phyloP scores from a whole-genome alignment of 2,113 vertebrate species.

The Periophthalmus modestus region DNA sequence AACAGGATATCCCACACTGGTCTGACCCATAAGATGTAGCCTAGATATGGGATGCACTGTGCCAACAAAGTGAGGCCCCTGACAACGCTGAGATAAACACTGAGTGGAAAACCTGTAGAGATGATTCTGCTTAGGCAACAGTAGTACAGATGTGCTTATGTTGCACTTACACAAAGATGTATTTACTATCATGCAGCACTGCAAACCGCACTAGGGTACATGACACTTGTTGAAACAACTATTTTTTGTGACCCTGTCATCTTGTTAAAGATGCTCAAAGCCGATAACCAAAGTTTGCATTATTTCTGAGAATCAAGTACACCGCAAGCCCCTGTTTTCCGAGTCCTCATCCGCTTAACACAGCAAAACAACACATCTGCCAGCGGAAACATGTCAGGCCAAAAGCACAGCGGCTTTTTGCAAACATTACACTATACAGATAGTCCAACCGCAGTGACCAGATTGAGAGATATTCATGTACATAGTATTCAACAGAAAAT shows the following conservation, averaged over 20 bases:
- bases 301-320: conserved; percentile 75
- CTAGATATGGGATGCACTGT: conserved; percentile 14
- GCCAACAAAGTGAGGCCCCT: conserved; percentile 18
- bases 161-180: conserved; percentile 54
- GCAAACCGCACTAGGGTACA: conserved; percentile 36
- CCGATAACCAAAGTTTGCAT: conserved; percentile 67
- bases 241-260: conserved; percentile 40
- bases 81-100: conserved; percentile 58
- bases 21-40: conserved; percentile 31
- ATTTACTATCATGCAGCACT: conserved; percentile 46
- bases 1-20: conserved; percentile 1
- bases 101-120: conserved; percentile 22
- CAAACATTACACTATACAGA: conserved; percentile 42
- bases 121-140: conserved; percentile 69
- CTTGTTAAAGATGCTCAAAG: conserved; percentile 35
- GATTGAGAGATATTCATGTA: conserved; percentile 41
- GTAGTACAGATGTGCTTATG: conserved; percentile 68
- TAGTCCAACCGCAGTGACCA: conserved; percentile 50
- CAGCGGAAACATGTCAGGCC: conserved; percentile 24
- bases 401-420: conserved; percentile 32
- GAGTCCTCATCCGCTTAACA: conserved; percentile 56
- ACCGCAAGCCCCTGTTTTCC: conserved; percentile 65
- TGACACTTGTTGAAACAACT: conserved; percentile 45
- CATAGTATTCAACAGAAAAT: conserved; percentile 33
- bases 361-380: conserved; percentile 46